These are phyloP conservation scores for Chymomyza procnemis DNA, from an alignment of 2,888 invertebrate species.

Conservation along the genomic window DNA sequence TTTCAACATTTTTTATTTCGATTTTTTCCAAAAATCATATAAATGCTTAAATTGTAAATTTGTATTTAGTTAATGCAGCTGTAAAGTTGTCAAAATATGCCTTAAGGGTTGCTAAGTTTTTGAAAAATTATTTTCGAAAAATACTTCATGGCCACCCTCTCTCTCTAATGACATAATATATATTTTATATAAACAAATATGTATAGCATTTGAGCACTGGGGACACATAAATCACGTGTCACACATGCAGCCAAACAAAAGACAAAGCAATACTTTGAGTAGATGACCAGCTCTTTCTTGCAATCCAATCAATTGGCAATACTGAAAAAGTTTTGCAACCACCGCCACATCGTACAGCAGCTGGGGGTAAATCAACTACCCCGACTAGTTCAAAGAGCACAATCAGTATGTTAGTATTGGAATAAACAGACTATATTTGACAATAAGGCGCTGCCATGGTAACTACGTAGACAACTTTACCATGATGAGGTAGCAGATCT, in stretches of 20 bases:
- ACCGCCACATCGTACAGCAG: constrained; percentile 33
- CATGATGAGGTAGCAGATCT: too few relatives aligned
- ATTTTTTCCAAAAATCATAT: neutral
- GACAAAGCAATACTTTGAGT: constrained; percentile 10
- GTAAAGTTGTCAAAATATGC: neutral
- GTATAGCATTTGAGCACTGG: constrained; percentile 56
- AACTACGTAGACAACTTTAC: too few relatives aligned
- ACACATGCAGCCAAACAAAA: constrained; percentile 19
- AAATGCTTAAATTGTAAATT: neutral
- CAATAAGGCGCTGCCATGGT: too few relatives aligned
- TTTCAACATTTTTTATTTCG: constrained; percentile 17
- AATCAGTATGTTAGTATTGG: constrained; percentile 61
- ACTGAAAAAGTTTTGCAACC: constrained; percentile 62
- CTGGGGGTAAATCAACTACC: neutral
- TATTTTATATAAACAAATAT: constrained; percentile 32
- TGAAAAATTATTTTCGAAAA: neutral
- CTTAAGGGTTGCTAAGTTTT: neutral
- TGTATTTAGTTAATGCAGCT: neutral
- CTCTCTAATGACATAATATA: neutral
- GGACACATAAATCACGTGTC: constrained; percentile 66
- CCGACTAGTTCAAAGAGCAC: constrained; percentile 14
- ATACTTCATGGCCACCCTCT: neutral
- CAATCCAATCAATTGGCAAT: constrained; percentile 69
- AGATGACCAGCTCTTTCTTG: constrained; percentile 59
- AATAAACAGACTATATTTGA: constrained; percentile 67